These are phyloP conservation scores for Sylvia atricapilla DNA, from an alignment of 2,113 vertebrate genomes.

Conservation along the genomic window DNA sequence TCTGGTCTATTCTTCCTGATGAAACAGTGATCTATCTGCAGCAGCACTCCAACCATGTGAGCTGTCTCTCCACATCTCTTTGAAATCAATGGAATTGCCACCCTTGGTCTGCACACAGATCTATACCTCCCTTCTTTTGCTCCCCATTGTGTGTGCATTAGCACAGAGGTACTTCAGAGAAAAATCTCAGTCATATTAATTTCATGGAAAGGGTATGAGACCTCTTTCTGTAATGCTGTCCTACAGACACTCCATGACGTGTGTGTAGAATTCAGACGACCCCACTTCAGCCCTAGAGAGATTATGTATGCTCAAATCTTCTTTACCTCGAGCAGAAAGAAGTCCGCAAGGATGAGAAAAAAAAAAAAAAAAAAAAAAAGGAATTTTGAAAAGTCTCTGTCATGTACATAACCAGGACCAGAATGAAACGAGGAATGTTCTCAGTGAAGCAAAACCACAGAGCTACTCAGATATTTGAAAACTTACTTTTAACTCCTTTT, in stretches of 20 bases:
- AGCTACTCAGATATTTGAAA: background rate
- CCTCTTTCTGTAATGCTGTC: background rate
- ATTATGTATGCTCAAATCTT: background rate
- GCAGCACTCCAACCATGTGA: background rate
- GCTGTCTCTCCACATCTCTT: background rate
- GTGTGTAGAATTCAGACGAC: background rate
- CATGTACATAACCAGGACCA: background rate
- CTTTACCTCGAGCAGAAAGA: background rate
- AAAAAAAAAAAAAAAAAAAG: background rate
- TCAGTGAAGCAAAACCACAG: background rate
- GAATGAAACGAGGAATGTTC: background rate
- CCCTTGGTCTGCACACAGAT: background rate
- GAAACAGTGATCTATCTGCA: background rate
- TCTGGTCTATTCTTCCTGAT: background rate
- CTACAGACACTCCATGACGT: background rate
- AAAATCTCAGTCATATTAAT: background rate
- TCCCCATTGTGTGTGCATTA: rapidly evolving
- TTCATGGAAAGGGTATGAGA: background rate
- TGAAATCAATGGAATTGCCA: background rate
- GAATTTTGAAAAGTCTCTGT: background rate
- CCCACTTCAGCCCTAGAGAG: background rate
- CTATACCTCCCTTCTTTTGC: background rate
- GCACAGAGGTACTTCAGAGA: background rate
- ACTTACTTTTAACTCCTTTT: background rate
- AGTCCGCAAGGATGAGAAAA: background rate